phyloP scores from a whole-genome alignment of 1,140 invertebrate species.

The Chionoecetes opilio region DNA sequence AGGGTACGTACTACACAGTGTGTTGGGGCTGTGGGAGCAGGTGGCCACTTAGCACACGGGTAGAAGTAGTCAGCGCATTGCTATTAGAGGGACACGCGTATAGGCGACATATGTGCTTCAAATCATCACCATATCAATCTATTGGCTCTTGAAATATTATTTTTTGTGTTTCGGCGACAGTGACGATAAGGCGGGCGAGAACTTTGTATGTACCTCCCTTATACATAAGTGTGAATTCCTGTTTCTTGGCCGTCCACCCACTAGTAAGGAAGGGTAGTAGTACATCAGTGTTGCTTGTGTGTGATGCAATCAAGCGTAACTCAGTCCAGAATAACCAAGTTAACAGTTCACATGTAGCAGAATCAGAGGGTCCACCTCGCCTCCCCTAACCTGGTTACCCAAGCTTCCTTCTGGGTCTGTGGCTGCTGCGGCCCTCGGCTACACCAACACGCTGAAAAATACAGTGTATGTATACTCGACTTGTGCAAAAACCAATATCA shows the following conservation, averaged over 20 bases:
- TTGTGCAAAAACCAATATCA: background rate
- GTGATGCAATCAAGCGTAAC: constrained; percentile 28
- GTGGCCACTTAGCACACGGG: too few relatives aligned
- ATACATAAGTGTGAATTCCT: background rate
- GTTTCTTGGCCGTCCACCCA: background rate
- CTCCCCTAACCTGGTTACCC: constrained; percentile 14
- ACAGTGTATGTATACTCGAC: background rate
- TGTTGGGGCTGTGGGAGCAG: too few relatives aligned
- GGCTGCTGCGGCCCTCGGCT: background rate
- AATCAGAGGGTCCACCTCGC: constrained; percentile 23
- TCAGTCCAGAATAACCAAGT: constrained; percentile 28
- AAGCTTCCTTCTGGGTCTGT: background rate
- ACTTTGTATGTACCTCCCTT: background rate
- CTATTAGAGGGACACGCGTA: too few relatives aligned
- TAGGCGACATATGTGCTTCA: too few relatives aligned
- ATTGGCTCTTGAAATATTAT: too few relatives aligned
- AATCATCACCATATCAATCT: too few relatives aligned
- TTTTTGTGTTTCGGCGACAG: too few relatives aligned
- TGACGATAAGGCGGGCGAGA: too few relatives aligned
- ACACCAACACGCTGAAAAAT: background rate
- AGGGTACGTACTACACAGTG: too few relatives aligned
- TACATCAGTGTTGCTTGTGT: constrained; percentile 18
- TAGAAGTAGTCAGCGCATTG: too few relatives aligned
- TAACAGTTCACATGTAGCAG: background rate
- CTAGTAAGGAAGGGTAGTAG: background rate